Conservation (phyloP, 2,113 vertebrate genomes). For the Pelobates fuscus region DNA sequence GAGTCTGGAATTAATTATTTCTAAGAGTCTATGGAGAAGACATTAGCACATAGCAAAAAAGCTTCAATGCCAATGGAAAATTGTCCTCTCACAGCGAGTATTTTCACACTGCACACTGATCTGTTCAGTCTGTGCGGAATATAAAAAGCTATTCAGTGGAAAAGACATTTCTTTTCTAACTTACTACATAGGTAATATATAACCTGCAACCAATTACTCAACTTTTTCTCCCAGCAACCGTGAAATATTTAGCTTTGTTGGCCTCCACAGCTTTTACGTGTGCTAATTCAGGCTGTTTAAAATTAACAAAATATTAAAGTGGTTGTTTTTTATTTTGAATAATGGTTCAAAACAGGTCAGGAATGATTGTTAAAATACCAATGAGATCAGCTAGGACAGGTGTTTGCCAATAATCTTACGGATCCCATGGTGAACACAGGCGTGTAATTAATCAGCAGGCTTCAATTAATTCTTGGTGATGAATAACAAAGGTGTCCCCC, state of each 20-base stretch:
- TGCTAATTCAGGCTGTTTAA: too few species aligned
- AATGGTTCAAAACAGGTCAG: too few species aligned
- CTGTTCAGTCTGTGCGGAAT: conserved; percentile 20
- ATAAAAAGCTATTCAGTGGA: conserved; percentile 6
- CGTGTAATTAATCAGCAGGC: too few species aligned
- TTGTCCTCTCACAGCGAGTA: conserved; percentile 1
- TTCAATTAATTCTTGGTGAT: too few species aligned
- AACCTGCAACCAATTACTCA: not conserved
- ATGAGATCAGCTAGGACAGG: too few species aligned
- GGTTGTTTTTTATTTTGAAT: too few species aligned
- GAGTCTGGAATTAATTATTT: conserved; percentile 33
- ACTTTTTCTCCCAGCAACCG: not conserved
- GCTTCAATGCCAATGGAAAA: conserved; percentile 29
- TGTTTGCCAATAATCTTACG: too few species aligned
- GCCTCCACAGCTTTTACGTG: not conserved
- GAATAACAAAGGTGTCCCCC: too few species aligned
- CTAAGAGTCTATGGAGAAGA: conserved; percentile 21
- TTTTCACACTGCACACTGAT: conserved; percentile 19
- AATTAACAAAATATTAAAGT: too few species aligned
- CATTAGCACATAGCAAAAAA: conserved; percentile 11
- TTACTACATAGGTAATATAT: too few species aligned
- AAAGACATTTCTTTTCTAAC: not conserved
- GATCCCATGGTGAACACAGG: too few species aligned
- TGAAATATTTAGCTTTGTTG: not conserved
- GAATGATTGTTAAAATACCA: too few species aligned